Evolutionary conservation across 2,797 vertebrate species (phyloP).

Genomic region (Eremophila alpestris): DNA sequence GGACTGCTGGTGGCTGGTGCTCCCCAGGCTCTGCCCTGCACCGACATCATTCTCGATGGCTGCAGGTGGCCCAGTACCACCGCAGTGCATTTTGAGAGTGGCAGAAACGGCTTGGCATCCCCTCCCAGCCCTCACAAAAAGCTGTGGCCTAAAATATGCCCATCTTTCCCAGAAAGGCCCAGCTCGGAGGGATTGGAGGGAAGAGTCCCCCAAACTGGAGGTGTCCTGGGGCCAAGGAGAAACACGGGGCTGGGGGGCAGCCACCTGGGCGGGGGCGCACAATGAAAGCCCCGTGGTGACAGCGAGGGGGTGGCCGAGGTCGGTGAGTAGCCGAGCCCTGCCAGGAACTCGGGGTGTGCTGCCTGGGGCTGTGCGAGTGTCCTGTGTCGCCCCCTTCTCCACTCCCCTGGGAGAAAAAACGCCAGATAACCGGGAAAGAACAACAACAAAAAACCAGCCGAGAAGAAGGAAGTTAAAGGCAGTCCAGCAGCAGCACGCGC

Average conservation of each 20-base stretch:
- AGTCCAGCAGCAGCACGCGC: neutral
- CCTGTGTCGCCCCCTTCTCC: no score
- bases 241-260: neutral
- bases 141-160: neutral
- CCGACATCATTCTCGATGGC: neutral
- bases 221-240: neutral
- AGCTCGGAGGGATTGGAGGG: accelerated
- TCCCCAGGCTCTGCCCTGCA: accelerated
- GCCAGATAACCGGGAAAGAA: neutral
- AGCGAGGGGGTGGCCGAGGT: accelerated
- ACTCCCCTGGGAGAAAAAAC: neutral
- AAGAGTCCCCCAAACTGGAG: no score
- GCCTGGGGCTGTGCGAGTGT: neutral
- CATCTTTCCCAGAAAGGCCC: accelerated
- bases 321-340: neutral
- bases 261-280: neutral
- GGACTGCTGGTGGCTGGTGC: neutral
- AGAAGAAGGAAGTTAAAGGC: neutral
- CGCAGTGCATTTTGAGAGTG: accelerated
- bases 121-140: neutral
- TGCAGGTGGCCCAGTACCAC: neutral
- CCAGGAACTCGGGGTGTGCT: neutral
- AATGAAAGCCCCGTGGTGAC: neutral
- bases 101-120: accelerated
- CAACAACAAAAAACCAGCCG: neutral